These are phyloP conservation scores for Fringilla coelebs DNA, from an alignment of 2,797 vertebrate genomes.

Conservation along the genomic window DNA sequence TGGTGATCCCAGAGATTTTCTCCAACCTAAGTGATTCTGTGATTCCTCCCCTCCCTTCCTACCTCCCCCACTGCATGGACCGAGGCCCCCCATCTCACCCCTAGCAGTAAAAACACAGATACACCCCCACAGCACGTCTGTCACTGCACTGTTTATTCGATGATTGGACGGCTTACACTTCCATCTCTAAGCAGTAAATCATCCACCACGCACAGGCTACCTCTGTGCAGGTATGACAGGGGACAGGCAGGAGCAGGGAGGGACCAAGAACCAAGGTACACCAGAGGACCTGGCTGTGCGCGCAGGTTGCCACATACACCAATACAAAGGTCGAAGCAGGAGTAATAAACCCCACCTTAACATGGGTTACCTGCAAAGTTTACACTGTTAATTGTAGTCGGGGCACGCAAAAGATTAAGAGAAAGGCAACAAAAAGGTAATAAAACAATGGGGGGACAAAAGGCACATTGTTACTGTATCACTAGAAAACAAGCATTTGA, in stretches of 20 bases:
- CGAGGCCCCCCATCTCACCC: neutral
- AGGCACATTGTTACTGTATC: neutral
- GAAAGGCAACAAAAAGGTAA: neutral
- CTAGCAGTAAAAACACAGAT: neutral
- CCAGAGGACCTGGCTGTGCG: neutral
- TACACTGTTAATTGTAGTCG: neutral
- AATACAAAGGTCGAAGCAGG: fast-evolving
- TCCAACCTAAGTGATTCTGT: neutral
- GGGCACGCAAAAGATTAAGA: neutral
- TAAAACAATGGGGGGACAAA: fast-evolving
- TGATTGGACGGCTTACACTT: fast-evolving
- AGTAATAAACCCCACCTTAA: neutral
- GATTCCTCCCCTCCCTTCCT: neutral
- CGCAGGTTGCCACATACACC: fast-evolving
- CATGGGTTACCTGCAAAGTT: fast-evolving
- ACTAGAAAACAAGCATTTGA: neutral
- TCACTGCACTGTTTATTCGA: neutral
- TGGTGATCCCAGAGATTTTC: neutral
- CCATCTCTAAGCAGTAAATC: neutral
- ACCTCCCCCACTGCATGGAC: fast-evolving
- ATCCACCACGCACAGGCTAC: neutral
- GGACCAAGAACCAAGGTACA: neutral
- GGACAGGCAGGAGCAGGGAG: neutral
- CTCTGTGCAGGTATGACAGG: neutral
- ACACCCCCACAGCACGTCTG: fast-evolving